Conservation (phyloP, 2,113 vertebrate genomes). For the Larimichthys polyactis region DNA sequence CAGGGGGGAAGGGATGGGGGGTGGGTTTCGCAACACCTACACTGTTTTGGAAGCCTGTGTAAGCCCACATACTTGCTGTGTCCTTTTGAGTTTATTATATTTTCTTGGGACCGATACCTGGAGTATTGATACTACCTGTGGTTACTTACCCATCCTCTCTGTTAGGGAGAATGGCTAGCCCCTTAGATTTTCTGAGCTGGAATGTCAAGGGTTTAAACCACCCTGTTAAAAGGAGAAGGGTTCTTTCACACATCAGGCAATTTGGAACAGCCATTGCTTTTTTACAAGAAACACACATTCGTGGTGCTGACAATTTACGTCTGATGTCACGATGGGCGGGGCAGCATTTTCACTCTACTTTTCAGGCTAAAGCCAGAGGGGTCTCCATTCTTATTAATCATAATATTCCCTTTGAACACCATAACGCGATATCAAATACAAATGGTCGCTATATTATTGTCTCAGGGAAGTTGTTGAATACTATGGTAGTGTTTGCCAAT, state of each 20-base stretch:
- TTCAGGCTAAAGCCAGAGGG: too few species aligned
- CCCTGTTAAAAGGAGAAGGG: neutral
- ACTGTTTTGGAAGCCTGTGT: too few species aligned
- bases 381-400: too few species aligned
- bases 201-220: conserved; percentile 1
- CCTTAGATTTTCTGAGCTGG: neutral
- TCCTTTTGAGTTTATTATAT: neutral
- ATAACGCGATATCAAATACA: too few species aligned
- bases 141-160: neutral
- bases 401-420: too few species aligned
- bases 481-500: neutral
- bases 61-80: too few species aligned
- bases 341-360: neutral
- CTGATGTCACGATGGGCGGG: neutral
- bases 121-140: neutral
- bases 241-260: neutral
- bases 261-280: neutral
- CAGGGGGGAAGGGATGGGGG: neutral
- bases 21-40: neutral
- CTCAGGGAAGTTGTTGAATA: too few species aligned
- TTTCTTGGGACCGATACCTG: neutral
- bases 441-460: too few species aligned
- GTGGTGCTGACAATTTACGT: neutral
- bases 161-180: neutral
- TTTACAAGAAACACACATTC: neutral